phyloP scores from a whole-genome alignment of 2,113 vertebrate species.

The Apodemus speciosus region DNA sequence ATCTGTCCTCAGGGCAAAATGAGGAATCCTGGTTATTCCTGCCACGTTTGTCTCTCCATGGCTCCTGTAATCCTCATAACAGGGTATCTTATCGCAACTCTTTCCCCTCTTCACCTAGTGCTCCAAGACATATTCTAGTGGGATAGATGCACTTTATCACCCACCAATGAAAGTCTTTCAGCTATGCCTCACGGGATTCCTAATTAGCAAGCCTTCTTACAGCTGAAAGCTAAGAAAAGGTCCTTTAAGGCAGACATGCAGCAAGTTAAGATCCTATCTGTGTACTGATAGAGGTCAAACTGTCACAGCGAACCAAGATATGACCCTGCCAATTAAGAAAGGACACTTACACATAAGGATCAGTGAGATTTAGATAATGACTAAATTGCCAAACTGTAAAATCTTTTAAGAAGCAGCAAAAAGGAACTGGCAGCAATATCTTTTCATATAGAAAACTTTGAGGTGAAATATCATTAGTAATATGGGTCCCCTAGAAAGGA shows the following conservation, averaged over 20 bases:
- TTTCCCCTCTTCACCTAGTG: not conserved
- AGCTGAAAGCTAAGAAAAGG: constrained; percentile 55
- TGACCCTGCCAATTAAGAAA: constrained; percentile 66
- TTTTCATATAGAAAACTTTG: constrained; percentile 42
- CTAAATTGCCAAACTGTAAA: constrained; percentile 43
- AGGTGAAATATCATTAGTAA: not conserved
- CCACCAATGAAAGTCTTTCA: constrained; percentile 48
- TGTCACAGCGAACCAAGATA: not conserved
- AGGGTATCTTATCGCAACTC: not conserved
- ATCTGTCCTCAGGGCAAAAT: constrained; percentile 11
- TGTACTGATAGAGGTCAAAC: constrained; percentile 57
- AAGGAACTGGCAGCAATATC: not conserved
- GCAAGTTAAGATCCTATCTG: constrained; percentile 51
- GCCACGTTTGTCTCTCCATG: not conserved
- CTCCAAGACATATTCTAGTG: constrained; percentile 32
- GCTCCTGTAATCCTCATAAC: constrained; percentile 45
- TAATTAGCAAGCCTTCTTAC: constrained; percentile 63
- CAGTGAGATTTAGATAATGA: constrained; percentile 48
- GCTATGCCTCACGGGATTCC: constrained; percentile 46
- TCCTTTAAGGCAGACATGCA: constrained; percentile 33
- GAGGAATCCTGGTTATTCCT: not conserved
- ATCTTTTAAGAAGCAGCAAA: constrained; percentile 30
- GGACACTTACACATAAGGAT: constrained; percentile 31
- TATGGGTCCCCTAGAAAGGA: not conserved
- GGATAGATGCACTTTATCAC: constrained; percentile 43